Percentiles rank a stretch among this genome's conserved stretches.
These are phyloP conservation scores for Tetragonisca angustula DNA, from an alignment of 2,888 invertebrate genomes.

Conservation along the genomic window DNA sequence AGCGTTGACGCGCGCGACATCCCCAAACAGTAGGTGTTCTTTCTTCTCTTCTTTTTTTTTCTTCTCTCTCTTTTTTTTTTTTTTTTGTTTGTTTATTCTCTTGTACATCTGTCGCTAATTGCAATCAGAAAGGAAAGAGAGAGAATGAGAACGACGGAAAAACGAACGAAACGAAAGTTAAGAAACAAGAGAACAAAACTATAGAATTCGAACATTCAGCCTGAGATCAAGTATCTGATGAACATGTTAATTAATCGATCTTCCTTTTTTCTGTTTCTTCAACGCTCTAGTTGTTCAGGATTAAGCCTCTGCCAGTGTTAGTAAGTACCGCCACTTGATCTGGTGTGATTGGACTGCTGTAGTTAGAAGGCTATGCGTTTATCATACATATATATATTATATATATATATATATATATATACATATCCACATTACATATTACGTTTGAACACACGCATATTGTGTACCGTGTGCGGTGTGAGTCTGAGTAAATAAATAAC, in stretches of 20 bases:
- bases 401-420: conserved; percentile 11
- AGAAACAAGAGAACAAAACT: conserved; percentile 4
- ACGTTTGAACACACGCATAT: conserved; percentile 53
- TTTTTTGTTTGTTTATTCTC: not conserved
- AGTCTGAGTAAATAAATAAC: conserved; percentile 53
- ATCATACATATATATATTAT: conserved; percentile 48
- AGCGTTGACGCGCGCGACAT: conserved; percentile 70
- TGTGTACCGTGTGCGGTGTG: conserved; percentile 41
- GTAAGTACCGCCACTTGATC: conserved; percentile 92
- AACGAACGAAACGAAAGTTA: not conserved
- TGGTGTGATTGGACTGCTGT: conserved; percentile 85
- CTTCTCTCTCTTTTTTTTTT: not conserved
- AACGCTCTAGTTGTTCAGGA: conserved; percentile 97
- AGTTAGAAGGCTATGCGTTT: conserved; percentile 84
- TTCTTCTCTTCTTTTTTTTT: conserved; percentile 7
- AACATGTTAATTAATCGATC: conserved; percentile 79
- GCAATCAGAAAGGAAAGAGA: conserved; percentile 2
- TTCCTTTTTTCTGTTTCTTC: conserved; percentile 84
- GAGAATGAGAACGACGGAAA: not conserved
- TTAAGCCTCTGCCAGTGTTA: conserved; percentile 98
- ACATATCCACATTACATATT: conserved; percentile 46
- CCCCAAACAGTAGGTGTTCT: conserved; percentile 62
- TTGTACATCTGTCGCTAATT: conserved; percentile 35
- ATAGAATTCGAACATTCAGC: conserved; percentile 44
- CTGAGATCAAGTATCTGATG: conserved; percentile 53